A percentile compares a stretch with the other conserved stretches of the same genome.
These are phyloP conservation scores for Cnemophilus loriae DNA, from an alignment of 2,113 vertebrate genomes.

Conservation along the genomic window DNA sequence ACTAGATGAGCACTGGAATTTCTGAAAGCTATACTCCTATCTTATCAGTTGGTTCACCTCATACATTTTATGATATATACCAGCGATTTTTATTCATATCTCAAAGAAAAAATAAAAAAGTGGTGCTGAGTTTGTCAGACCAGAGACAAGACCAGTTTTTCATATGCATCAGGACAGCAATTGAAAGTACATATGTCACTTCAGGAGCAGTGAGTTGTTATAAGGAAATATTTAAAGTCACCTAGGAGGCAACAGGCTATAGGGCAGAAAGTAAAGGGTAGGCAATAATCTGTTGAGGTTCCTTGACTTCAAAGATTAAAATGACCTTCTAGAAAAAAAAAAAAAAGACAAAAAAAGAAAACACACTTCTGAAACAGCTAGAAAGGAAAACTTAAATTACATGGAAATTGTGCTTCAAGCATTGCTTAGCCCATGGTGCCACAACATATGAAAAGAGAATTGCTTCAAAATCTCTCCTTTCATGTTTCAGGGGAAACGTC, in stretches of 20 bases:
- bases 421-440: background rate
- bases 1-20: background rate
- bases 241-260: background rate
- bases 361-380: background rate
- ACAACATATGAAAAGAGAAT: background rate
- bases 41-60: background rate
- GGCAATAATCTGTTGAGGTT: background rate
- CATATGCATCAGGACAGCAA: background rate
- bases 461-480: background rate
- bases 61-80: background rate
- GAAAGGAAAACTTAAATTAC: constrained; percentile 37
- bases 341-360: background rate
- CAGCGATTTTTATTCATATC: background rate
- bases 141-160: background rate
- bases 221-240: background rate
- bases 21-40: background rate
- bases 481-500: background rate
- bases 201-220: background rate
- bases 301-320: background rate
- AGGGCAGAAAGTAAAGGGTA: background rate
- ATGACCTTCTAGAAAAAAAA: background rate
- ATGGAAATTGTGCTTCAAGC: constrained; percentile 19
- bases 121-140: background rate
- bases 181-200: background rate
- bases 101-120: background rate